Conservation (phyloP, 2,797 vertebrate genomes). For the Taenioides sp. region DNA sequence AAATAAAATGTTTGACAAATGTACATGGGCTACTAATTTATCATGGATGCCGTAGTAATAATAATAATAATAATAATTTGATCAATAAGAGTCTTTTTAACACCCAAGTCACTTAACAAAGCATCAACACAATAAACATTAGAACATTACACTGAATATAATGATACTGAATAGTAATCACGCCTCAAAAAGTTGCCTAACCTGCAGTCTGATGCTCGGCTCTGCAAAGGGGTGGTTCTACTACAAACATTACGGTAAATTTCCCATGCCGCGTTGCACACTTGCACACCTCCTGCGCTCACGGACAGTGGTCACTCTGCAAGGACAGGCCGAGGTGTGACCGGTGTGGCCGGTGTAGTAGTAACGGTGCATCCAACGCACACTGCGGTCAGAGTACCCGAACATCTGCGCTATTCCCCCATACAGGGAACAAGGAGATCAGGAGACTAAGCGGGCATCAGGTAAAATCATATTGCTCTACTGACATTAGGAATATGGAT, state of each 20-base stretch:
- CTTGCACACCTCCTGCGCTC: slow-evolving; percentile 61
- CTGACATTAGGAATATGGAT: neutral
- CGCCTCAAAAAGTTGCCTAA: too few species aligned
- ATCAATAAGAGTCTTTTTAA: too few species aligned
- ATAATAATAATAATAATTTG: too few species aligned
- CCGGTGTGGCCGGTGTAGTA: too few species aligned
- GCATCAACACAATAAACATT: too few species aligned
- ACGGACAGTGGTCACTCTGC: slow-evolving; percentile 53
- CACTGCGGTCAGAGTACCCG: neutral
- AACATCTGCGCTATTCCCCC: neutral
- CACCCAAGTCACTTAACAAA: too few species aligned
- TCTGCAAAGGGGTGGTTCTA: slow-evolving; percentile 24
- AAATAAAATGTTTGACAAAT: neutral
- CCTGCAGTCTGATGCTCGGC: neutral
- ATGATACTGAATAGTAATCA: too few species aligned
- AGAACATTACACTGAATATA: too few species aligned
- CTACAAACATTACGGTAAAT: slow-evolving; percentile 67
- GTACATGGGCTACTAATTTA: too few species aligned
- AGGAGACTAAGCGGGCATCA: neutral
- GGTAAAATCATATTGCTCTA: slow-evolving; percentile 28
- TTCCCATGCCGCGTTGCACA: slow-evolving; percentile 45
- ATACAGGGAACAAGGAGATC: neutral
- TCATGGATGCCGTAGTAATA: too few species aligned
- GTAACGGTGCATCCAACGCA: neutral
- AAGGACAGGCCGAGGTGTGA: slow-evolving; percentile 49